These are phyloP conservation scores for Heterodera filipjevi DNA, from an alignment of 2,888 invertebrate species.

Conservation along the genomic window DNA sequence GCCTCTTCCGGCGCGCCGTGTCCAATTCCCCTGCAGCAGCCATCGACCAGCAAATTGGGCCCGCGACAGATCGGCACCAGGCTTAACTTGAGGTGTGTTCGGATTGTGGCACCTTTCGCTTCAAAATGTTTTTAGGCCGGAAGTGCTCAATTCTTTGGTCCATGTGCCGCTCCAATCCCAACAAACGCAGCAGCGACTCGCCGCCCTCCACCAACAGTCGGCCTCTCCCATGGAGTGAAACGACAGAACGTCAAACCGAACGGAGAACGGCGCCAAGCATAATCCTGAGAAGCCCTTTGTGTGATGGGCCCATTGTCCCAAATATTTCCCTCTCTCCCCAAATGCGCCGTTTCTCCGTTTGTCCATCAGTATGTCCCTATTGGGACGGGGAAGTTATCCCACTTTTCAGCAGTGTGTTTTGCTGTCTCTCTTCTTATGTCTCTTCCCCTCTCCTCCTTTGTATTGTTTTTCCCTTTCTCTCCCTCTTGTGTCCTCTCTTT, in stretches of 20 bases:
- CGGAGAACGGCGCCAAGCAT: conserved; percentile 1
- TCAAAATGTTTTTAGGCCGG: conserved; percentile 28
- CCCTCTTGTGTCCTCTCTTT: not conserved
- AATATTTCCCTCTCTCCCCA: too few relatives aligned
- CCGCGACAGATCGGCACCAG: conserved; percentile 38
- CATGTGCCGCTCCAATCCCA: conserved; percentile 14
- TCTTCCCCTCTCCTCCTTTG: not conserved
- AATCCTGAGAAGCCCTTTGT: not conserved
- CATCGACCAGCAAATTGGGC: conserved; percentile 33
- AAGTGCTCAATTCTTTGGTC: conserved; percentile 34
- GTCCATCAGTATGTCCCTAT: not conserved
- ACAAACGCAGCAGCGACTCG: not conserved
- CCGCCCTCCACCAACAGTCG: not conserved
- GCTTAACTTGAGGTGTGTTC: conserved; percentile 35
- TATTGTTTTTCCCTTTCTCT: not conserved
- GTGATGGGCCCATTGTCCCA: too few relatives aligned
- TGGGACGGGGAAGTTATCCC: not conserved
- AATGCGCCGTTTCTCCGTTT: not conserved
- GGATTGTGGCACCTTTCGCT: not conserved
- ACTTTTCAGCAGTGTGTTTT: not conserved
- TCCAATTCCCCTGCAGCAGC: conserved; percentile 33
- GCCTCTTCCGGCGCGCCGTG: conserved; percentile 36
- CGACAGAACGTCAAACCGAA: not conserved
- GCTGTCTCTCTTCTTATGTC: not conserved
- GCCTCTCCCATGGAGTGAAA: conserved; percentile 13